phyloP scores from a whole-genome alignment of 2,113 vertebrate genomes.

The Gavialis gangeticus region DNA sequence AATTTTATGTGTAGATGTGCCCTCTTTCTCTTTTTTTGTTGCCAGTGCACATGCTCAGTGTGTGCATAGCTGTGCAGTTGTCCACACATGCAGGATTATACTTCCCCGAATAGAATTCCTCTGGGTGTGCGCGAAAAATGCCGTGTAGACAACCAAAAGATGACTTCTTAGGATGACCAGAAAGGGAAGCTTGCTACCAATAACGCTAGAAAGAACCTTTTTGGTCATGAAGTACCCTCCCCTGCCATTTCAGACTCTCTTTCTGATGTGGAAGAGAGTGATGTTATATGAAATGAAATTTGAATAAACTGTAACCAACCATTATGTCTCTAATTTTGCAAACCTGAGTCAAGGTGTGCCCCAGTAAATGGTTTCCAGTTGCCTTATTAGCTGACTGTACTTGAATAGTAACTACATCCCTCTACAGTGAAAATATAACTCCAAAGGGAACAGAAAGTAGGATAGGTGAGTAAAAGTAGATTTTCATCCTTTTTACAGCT shows the following conservation, averaged over 20 bases:
- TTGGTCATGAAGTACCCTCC: not conserved
- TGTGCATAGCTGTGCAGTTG: too few species aligned
- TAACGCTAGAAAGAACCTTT: too few species aligned
- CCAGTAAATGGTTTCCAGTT: not conserved
- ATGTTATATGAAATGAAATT: slow-evolving; percentile 35
- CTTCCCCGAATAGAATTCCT: too few species aligned
- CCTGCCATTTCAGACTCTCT: not conserved
- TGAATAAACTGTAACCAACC: not conserved
- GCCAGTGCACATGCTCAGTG: too few species aligned
- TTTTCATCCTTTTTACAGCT: slow-evolving; percentile 15
- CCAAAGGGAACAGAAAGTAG: not conserved
- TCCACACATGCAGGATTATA: too few species aligned
- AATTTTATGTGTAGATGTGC: too few species aligned
- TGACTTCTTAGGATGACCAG: too few species aligned
- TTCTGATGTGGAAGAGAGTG: not conserved
- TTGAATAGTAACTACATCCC: slow-evolving; percentile 5
- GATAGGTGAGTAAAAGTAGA: slow-evolving; percentile 34
- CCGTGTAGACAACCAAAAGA: too few species aligned
- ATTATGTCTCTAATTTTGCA: slow-evolving; percentile 14
- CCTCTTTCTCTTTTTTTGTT: too few species aligned
- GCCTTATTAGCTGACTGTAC: not conserved
- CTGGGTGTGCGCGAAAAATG: too few species aligned
- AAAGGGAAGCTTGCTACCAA: too few species aligned
- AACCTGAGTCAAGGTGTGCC: slow-evolving; percentile 19
- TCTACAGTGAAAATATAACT: slow-evolving; percentile 16